Evolutionary conservation across 2,797 vertebrate species (phyloP).

Genomic region (Scyliorhinus canicula): DNA sequence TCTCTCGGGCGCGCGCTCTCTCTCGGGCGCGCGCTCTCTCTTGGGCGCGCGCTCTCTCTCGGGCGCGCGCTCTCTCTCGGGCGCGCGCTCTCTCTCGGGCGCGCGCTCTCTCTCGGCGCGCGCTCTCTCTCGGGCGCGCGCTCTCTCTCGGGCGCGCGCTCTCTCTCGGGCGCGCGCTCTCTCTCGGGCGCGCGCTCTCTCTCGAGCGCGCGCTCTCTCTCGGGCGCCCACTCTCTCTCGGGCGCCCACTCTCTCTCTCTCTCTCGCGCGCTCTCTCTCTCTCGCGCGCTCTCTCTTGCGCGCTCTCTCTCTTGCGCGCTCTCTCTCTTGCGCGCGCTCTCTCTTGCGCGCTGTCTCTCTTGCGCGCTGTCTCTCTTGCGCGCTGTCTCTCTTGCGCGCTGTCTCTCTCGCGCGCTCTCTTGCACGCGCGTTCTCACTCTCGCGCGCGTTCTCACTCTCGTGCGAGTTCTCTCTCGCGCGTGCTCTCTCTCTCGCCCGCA

Average conservation of each 20-base stretch:
- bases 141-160: neutral
- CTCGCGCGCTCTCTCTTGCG: no score
- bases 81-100: no score
- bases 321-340: neutral
- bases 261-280: no score
- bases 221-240: neutral
- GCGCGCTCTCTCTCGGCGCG: no score
- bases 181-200: no score
- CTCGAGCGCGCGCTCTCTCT: neutral
- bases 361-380: constrained; percentile 61
- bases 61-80: no score
- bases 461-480: no score
- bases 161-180: neutral
- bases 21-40: no score
- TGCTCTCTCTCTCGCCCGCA: neutral
- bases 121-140: neutral
- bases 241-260: neutral
- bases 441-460: no score
- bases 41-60: neutral
- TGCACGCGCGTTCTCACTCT: no score
- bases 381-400: neutral
- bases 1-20: no score
- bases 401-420: neutral
- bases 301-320: neutral
- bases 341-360: constrained; percentile 46